Percentiles rank a stretch among this genome's conserved stretches.
phyloP scores from a whole-genome alignment of 2,888 invertebrate genomes.

The Odontocerum albicorne region DNA sequence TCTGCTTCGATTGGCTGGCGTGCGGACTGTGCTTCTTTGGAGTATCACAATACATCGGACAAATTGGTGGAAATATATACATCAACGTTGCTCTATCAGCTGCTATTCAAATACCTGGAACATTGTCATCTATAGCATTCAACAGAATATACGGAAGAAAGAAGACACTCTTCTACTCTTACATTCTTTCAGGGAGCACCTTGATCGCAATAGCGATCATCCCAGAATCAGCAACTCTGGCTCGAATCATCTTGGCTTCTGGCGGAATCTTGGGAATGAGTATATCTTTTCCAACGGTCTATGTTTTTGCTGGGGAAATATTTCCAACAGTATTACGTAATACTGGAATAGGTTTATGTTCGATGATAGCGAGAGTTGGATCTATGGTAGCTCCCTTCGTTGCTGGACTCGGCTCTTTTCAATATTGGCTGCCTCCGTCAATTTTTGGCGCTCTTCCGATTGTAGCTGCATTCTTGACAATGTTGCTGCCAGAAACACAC shows the following conservation, averaged over 20 bases:
- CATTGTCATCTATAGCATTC: conserved; percentile 54
- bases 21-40: conserved; percentile 77
- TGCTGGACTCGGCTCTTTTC: conserved; percentile 51
- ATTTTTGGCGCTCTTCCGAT: conserved; percentile 64
- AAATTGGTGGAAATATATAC: conserved; percentile 69
- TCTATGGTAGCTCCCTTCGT: conserved; percentile 74
- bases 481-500: conserved; percentile 57
- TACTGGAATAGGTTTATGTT: conserved; percentile 72
- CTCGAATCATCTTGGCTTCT: conserved; percentile 58
- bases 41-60: conserved; percentile 68
- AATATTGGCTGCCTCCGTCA: conserved; percentile 58
- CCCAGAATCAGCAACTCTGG: conserved; percentile 41
- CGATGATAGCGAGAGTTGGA: conserved; percentile 73
- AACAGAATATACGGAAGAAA: conserved; percentile 61
- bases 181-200: conserved; percentile 53
- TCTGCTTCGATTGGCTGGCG: conserved; percentile 68
- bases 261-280: conserved; percentile 70
- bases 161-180: conserved; percentile 55
- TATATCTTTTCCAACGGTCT: conserved; percentile 71
- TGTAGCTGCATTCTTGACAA: conserved; percentile 58
- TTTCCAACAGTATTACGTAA: conserved; percentile 78
- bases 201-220: conserved; percentile 54
- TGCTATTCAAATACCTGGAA: conserved; percentile 50
- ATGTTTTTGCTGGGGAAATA: conserved; percentile 74
- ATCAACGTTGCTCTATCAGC: conserved; percentile 70